Evolutionary conservation across 2,113 vertebrate genomes (phyloP).

Genomic region (Nesogale talazaci): DNA sequence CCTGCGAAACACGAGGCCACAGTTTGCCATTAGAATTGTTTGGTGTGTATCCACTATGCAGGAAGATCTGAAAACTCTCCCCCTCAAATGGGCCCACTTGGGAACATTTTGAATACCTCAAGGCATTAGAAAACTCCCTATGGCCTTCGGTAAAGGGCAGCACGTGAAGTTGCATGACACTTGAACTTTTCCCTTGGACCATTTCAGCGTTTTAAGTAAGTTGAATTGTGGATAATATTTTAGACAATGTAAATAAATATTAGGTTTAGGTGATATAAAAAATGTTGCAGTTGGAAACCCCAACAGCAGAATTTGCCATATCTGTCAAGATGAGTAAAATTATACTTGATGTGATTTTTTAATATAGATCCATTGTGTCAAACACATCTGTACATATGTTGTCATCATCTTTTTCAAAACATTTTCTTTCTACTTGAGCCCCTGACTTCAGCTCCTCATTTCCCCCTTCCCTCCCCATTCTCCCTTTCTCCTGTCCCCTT

Average conservation of each 20-base stretch:
- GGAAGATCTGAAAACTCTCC: not conserved
- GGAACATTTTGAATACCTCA: not conserved
- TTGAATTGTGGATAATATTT: slow-evolving; percentile 19
- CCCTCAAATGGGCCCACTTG: not conserved
- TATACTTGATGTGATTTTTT: slow-evolving; percentile 24
- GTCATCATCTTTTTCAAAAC: no score
- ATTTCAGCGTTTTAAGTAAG: not conserved
- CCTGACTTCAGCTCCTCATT: no score
- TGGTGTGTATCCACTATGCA: no score
- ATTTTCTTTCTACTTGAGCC: no score
- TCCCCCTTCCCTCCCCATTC: no score
- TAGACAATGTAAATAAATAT: not conserved
- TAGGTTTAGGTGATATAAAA: no score
- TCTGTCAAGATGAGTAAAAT: slow-evolving; percentile 13
- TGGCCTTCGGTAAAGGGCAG: not conserved
- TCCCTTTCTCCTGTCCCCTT: no score
- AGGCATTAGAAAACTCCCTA: not conserved
- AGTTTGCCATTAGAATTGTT: not conserved
- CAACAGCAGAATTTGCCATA: not conserved
- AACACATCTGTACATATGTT: no score
- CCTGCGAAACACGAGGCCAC: not conserved
- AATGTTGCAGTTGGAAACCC: no score
- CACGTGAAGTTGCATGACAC: not conserved
- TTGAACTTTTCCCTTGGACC: not conserved
- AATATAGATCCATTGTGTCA: not conserved